These are phyloP conservation scores for Pandemis heparana DNA, from an alignment of 2,888 invertebrate species.

Conservation along the genomic window DNA sequence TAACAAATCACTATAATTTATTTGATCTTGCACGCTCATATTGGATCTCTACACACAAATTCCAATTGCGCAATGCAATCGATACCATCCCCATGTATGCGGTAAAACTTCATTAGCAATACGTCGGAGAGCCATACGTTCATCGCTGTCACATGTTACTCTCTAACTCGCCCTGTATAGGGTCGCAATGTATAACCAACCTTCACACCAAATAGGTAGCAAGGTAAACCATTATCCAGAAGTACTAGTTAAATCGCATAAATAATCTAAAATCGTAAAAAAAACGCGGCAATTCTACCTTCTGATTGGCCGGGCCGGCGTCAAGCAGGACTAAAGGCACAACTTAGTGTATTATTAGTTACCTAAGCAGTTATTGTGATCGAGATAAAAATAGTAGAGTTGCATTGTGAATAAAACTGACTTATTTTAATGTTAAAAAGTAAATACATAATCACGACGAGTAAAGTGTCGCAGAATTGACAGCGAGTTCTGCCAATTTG, in stretches of 20 bases:
- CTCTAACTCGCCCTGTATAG: constrained; percentile 40
- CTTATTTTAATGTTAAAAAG: no score
- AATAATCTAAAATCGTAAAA: no score
- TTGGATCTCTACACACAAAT: constrained; percentile 18
- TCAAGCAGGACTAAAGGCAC: no score
- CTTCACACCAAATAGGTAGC: not conserved
- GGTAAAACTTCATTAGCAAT: constrained; percentile 57
- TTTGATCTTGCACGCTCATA: not conserved
- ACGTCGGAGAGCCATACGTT: constrained; percentile 69
- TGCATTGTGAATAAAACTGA: no score
- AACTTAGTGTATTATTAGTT: no score
- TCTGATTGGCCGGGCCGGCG: no score
- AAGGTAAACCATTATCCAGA: not conserved
- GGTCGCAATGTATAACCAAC: not conserved
- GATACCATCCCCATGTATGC: constrained; percentile 40
- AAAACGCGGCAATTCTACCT: no score
- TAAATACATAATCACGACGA: no score
- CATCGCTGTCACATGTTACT: constrained; percentile 69
- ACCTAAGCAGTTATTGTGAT: no score
- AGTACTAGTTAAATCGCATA: not conserved
- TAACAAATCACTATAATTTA: not conserved
- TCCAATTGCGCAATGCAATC: constrained; percentile 38
- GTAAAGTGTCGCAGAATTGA: no score
- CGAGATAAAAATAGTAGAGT: no score
- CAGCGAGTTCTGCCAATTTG: no score